Evolutionary conservation across 1,140 invertebrate genomes (phyloP), one percentile per base, ranked within the genome.

Genomic region (Apis dorsata): DNA sequence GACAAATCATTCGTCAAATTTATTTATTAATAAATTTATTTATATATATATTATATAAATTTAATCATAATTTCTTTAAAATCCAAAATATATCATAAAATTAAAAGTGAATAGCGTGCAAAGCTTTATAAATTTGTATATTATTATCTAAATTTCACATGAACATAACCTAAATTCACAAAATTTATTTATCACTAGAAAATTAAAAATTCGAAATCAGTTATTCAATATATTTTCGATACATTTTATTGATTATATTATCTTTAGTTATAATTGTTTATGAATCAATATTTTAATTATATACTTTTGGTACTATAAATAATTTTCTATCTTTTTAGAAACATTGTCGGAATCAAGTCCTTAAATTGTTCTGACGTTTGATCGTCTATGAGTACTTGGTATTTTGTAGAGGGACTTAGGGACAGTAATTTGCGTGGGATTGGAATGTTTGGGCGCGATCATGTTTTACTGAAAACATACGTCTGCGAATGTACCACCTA

Each of bases 401-500:
- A 78, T 89, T 89, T 89, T 86, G 68, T 72, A 55, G 77, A 73
- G 69, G 81, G 79, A 84, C 85, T 88, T 87, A 82, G 85, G 87
- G 83, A 90, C 81, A 24, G 85, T 71, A 72, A 89, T 90, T 88
- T 73, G 89, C 88, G 89, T 90, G 81, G 89, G 89, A 84, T 90
- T 88, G 88, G 89, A 90, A 90, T 90, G 86, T 84, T 73, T 79
- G 85, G 81, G 81, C 86, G 83, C 89, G 86, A 89, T 88, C 88
- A 86, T 74, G 59, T 89, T 90, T 90, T 85, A 28, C 71, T 81
- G 83, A 88, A 89, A 86, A 89, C 78, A 73, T 76, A 59, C 69
- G 60, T 74, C 66, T 65, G 53, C 51, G 49, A 63, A 53, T 34
- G 49, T 79, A 63, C 21, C 53, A 63, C 59, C 51, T 83, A 28